Conservation (phyloP, 2,113 vertebrate genomes). For the Heterochromis multidens region DNA sequence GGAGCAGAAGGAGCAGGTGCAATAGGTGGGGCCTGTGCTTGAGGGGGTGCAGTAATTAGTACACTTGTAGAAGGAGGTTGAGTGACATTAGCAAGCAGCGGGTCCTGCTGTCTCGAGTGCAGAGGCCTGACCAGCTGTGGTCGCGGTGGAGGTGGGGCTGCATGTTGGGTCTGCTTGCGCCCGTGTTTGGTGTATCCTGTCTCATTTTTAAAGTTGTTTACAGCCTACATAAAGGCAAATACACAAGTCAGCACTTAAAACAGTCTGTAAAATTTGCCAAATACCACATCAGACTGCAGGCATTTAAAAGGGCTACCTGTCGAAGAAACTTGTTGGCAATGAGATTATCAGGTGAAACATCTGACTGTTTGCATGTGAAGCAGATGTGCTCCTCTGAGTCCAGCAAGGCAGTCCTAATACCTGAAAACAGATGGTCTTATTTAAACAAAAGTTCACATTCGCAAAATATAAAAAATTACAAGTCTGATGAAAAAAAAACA, state of each 20-base stretch:
- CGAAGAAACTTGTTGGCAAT: constrained; percentile 98
- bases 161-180: constrained; percentile 71
- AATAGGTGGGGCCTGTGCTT: constrained; percentile 19
- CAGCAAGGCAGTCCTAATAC: constrained; percentile 89
- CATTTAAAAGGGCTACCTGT: constrained; percentile 78
- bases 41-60: background rate
- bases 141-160: constrained; percentile 74
- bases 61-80: constrained; percentile 65
- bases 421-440: constrained; percentile 59
- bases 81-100: constrained; percentile 74
- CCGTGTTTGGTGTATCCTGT: constrained; percentile 88
- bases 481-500: background rate
- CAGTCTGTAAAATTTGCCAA: background rate
- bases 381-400: constrained; percentile 96
- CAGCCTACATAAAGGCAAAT: constrained; percentile 77
- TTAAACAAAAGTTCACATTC: background rate
- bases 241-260: background rate
- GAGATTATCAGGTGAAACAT: constrained; percentile 95
- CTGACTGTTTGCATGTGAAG: constrained; percentile 92
- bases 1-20: constrained; percentile 3
- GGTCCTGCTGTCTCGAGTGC: constrained; percentile 86
- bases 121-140: constrained; percentile 76
- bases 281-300: background rate
- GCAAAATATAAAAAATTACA: too few species aligned
- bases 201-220: constrained; percentile 98